phyloP scores from a whole-genome alignment of 2,888 invertebrate species.

The Seladonia tumulorum region DNA sequence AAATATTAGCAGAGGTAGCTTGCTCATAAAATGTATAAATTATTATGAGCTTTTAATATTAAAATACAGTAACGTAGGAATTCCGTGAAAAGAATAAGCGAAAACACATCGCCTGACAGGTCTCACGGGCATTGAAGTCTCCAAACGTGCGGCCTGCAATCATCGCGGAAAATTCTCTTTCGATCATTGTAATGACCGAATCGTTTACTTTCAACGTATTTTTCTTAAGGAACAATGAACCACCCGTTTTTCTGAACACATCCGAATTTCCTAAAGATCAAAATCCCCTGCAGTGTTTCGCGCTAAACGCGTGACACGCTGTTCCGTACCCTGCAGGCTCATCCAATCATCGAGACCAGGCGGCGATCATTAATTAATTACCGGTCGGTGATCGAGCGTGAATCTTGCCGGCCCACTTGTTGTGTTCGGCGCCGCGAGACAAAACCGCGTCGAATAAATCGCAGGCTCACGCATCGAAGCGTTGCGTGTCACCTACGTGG shows the following conservation, averaged over 20 bases:
- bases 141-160: neutral
- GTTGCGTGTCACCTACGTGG: slow-evolving; percentile 68
- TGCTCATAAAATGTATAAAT: no score
- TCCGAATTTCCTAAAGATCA: no score
- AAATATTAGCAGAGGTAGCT: no score
- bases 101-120: neutral
- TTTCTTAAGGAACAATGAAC: neutral
- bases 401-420: slow-evolving; percentile 58
- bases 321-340: neutral
- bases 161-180: neutral
- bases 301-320: neutral
- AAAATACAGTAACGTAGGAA: neutral
- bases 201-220: neutral
- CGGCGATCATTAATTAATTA: slow-evolving; percentile 57
- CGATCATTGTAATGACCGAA: neutral
- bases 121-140: neutral
- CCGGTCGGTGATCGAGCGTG: slow-evolving; percentile 32
- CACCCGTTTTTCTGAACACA: neutral
- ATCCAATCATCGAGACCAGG: neutral
- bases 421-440: slow-evolving; percentile 53
- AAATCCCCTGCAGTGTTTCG: neutral
- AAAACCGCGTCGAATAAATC: slow-evolving; percentile 65
- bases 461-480: slow-evolving; percentile 60
- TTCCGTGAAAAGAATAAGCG: neutral
- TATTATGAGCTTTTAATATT: neutral